phyloP scores from a whole-genome alignment of 2,113 vertebrate genomes.

The Hylia prasina region DNA sequence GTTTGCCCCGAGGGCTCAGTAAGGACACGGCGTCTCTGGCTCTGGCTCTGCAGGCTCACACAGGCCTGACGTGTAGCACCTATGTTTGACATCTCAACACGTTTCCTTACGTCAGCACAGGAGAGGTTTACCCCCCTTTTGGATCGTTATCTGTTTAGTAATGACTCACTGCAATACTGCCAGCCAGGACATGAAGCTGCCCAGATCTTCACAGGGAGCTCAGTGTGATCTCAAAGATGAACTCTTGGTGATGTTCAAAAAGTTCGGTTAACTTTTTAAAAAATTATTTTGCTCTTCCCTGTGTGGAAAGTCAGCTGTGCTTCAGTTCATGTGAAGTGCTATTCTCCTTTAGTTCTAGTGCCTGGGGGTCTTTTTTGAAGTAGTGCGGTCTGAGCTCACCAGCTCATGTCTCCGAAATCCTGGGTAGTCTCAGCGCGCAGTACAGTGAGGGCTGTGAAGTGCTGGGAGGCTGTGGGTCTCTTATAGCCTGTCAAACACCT shows the following conservation, averaged over 20 bases:
- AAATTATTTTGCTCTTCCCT: conserved; percentile 33
- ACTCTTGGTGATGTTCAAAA: conserved; percentile 42
- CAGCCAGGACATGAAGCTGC: not conserved
- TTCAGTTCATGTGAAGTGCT: conserved; percentile 35
- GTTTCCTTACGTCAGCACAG: not conserved
- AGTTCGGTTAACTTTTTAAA: conserved; percentile 41
- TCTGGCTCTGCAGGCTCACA: not conserved
- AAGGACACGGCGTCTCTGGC: not conserved
- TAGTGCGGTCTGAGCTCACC: conserved; percentile 23
- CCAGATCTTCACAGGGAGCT: conserved; percentile 41
- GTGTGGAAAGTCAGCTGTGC: conserved; percentile 3
- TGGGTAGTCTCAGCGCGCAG: conserved; percentile 13
- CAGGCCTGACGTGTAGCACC: not conserved
- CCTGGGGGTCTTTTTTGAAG: conserved; percentile 46
- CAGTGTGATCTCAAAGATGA: conserved; percentile 37
- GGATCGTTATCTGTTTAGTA: not conserved
- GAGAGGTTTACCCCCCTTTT: not conserved
- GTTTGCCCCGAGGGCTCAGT: not conserved
- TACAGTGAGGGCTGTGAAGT: not conserved
- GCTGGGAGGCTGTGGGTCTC: not conserved
- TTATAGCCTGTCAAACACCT: not conserved
- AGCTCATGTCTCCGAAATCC: not conserved
- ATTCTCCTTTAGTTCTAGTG: conserved; percentile 13
- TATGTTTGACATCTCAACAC: not conserved
- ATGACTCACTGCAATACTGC: not conserved